Base-by-base conservation (phyloP, 2,113 vertebrate genomes). In the Melanotaenia duboulayi region DNA sequence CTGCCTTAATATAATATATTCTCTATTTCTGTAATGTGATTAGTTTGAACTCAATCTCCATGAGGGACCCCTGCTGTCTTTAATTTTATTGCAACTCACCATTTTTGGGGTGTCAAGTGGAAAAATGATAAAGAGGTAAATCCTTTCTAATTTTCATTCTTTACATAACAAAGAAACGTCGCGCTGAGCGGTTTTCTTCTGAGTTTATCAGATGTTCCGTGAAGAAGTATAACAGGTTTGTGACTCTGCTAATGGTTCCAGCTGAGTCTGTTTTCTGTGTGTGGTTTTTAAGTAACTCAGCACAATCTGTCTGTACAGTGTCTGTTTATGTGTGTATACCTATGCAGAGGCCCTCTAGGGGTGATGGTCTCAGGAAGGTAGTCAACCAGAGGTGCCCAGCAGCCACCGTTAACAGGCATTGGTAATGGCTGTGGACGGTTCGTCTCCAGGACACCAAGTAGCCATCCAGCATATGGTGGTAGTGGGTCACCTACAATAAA, bases 361-460 rank as follows among this genome's bases (percentile, higher is more conserved):
- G 97, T 98, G 87, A 99, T 95, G 71, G 97, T 99, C 86, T 99
- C 98, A 19, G 98, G 97, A 49, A 99, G 94, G 80, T 97, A 99
- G 91, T 99, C 98, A 37, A 99, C 97, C 75, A 99, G 94, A 0
- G 97, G 98, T 8, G 97, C 97, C 98, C 98, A 99, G 70, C 97
- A 99, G 22, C 98, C 98, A 74, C 97, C 97, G 5, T 96, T 99
- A 63, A 96, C 92, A 4, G 98, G 97, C 98, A 99, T 98, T 2
- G 98, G 98, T 59, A 99, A 87, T 1, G 98, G 96, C 73, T 98
- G 97, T 0, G 98, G 96, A 46, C 94, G 95, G 64, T 97, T 98
- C 78, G 94, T 96, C 82, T 99, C 97, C 57, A 97, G 93, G 11
- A 99, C 97, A 56, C 94, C 94, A 80, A 99, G 82, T 19, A 99